Evolutionary conservation across 2,888 invertebrate species (phyloP).

Genomic region (Leucania comma): DNA sequence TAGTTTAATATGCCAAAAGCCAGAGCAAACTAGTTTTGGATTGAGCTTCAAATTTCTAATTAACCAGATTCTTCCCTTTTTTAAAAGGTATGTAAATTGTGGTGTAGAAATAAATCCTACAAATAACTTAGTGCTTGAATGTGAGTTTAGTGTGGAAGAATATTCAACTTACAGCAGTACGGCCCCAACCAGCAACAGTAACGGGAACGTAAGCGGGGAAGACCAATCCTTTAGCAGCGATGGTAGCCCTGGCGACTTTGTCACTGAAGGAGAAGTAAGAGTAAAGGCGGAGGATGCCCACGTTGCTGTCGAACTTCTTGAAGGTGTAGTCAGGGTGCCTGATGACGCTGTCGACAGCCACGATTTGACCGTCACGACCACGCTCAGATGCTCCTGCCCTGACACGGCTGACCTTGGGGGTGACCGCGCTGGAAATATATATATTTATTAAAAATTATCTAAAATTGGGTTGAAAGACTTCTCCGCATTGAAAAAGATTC

Average conservation of each 20-base stretch:
- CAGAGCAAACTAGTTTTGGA: background rate
- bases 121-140: background rate
- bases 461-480: too few species aligned
- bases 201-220: conserved; percentile 65
- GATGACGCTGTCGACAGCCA: background rate
- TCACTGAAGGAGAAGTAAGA: conserved; percentile 47
- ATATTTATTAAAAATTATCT: too few species aligned
- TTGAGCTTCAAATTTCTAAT: background rate
- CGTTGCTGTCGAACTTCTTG: conserved; percentile 30
- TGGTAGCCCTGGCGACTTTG: conserved; percentile 54
- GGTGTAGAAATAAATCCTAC: background rate
- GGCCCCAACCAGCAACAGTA: conserved; percentile 69
- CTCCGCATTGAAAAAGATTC: too few species aligned
- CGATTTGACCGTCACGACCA: conserved; percentile 35
- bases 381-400: conserved; percentile 51
- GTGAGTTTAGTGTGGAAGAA: background rate
- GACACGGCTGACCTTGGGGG: conserved; percentile 13
- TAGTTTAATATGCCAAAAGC: background rate
- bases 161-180: conserved; percentile 63
- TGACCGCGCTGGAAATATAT: conserved; percentile 6
- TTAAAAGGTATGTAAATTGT: background rate
- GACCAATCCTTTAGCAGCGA: conserved; percentile 46
- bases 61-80: background rate
- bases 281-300: conserved; percentile 32
- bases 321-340: conserved; percentile 51